Evolutionary conservation across 2,888 invertebrate species (phyloP).

Genomic region (Autographa pulchrina): DNA sequence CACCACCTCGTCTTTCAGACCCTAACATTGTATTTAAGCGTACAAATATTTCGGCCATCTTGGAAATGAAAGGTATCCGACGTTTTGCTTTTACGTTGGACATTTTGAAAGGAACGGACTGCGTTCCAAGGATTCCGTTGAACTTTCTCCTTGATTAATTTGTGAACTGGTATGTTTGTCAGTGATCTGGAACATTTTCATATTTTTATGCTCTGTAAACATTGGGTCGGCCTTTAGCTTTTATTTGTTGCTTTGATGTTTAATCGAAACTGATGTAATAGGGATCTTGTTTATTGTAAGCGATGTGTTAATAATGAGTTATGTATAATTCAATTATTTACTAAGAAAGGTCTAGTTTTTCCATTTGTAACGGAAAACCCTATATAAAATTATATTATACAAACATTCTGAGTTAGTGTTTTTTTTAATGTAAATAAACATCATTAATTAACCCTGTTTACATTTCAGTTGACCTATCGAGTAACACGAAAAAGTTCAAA

Average conservation of each 20-base stretch:
- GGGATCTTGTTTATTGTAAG: not conserved
- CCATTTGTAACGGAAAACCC: too few species aligned
- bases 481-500: too few species aligned
- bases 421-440: too few species aligned
- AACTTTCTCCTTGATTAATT: constrained; percentile 56
- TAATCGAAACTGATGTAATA: constrained; percentile 1
- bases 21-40: constrained; percentile 69
- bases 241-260: not conserved
- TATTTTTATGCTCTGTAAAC: constrained; percentile 15
- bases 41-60: constrained; percentile 68
- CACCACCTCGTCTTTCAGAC: constrained; percentile 64
- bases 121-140: constrained; percentile 56
- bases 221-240: constrained; percentile 5
- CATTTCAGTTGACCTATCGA: too few species aligned
- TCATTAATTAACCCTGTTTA: too few species aligned
- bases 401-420: too few species aligned
- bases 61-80: constrained; percentile 68
- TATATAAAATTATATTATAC: too few species aligned
- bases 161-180: constrained; percentile 43
- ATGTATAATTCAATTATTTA: too few species aligned
- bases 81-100: constrained; percentile 56
- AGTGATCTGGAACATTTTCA: constrained; percentile 26
- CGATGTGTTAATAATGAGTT: too few species aligned
- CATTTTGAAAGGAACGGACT: constrained; percentile 55
- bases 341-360: too few species aligned